Conservation (phyloP, 2,888 invertebrate species). For the Criorhina ranunculi region DNA sequence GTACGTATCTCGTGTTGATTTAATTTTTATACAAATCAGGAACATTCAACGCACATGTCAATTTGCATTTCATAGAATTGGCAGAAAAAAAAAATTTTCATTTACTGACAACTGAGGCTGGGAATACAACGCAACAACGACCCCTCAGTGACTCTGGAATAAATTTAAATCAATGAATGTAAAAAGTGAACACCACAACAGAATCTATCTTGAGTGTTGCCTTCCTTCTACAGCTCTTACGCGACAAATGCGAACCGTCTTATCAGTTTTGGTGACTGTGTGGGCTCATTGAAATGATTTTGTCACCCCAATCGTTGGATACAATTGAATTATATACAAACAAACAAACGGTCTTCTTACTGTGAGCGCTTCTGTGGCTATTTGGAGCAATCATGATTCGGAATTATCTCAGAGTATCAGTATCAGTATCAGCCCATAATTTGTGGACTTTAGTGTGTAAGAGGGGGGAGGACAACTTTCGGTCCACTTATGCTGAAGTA, state of each 20-base stretch:
- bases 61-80: slow-evolving; percentile 41
- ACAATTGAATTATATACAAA: slow-evolving; percentile 39
- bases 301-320: slow-evolving; percentile 40
- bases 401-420: slow-evolving; percentile 23
- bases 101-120: slow-evolving; percentile 34
- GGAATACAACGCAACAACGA: slow-evolving; percentile 22
- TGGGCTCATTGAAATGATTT: slow-evolving; percentile 25
- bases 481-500: slow-evolving; percentile 33
- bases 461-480: slow-evolving; percentile 29
- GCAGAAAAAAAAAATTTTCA: slow-evolving; percentile 2
- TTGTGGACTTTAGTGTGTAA: slow-evolving; percentile 50
- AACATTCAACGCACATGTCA: slow-evolving; percentile 36
- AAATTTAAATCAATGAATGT: slow-evolving; percentile 68
- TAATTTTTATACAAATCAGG: slow-evolving; percentile 42
- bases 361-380: background rate
- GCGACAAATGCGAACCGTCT: slow-evolving; percentile 19
- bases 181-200: slow-evolving; percentile 30
- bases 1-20: slow-evolving; percentile 12
- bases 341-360: background rate
- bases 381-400: slow-evolving; percentile 25
- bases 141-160: slow-evolving; percentile 58
- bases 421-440: slow-evolving; percentile 39
- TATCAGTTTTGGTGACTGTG: slow-evolving; percentile 32
- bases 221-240: background rate
- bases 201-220: slow-evolving; percentile 26